Evolutionary conservation across 2,888 invertebrate species (phyloP), one percentile per base, ranked within the genome.

Genomic region (Rotaria macrura): DNA sequence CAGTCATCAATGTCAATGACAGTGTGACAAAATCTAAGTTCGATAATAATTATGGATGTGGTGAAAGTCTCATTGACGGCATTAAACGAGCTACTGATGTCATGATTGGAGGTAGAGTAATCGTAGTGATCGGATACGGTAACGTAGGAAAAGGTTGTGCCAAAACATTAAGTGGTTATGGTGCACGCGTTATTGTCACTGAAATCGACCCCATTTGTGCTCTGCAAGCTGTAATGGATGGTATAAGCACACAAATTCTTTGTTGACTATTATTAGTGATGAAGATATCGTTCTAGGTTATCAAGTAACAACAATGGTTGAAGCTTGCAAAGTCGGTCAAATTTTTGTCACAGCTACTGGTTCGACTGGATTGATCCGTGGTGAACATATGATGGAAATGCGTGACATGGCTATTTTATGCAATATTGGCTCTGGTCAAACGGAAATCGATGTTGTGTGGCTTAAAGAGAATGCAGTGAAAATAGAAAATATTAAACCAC

Each of bases 131-230:
- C n/a, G 86, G 86, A 23, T 85, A 85, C 85, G 86, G 86, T 10
- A 65, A 86, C 85, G 86, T 86, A 6, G 86, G 86, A 5, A 86
- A 86, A 65, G 86, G 86, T 14, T 86, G 57, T 85, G 86, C 86
- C 6, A 29, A n/a, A 34, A 6, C 72, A 17, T 25, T 86, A 25
- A n/a, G 43, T 12, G n/a, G 40, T 29, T 12, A 20, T 23, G 86
- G 86, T 12, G 86, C 85, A 0, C 25, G 65, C 1, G 86, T 86
- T 9, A 72, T 57, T n/a, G 57, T 86, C 43, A 85, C 85, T 25
- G 86, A 86, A 38, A 72, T 86, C 23, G 86, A 86, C 49, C 86
- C 86, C 6, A 86, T 86, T 34, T 85, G 85, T 85, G 86, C 86
- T n/a, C 40, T 86, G 38, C 86, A 86, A 54, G 86, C 86, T 0